These are phyloP conservation scores for Leontopithecus rosalia DNA, from an alignment of 2,797 vertebrate genomes.

Conservation along the genomic window DNA sequence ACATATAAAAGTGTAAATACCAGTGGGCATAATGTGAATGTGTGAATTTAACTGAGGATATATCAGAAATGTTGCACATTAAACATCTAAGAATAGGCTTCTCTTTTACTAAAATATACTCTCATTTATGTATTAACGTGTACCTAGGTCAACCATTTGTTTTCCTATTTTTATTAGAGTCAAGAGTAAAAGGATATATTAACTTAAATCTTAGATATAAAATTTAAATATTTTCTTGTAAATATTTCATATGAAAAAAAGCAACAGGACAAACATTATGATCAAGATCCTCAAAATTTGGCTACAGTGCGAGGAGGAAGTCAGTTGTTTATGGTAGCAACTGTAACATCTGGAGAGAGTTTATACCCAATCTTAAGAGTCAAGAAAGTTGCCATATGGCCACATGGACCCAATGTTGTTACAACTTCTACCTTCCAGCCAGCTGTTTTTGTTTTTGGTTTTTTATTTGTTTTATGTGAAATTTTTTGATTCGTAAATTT, in stretches of 20 bases:
- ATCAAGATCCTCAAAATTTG: background rate
- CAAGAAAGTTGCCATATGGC: background rate
- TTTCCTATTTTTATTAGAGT: background rate
- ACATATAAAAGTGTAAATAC: background rate
- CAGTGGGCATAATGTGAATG: background rate
- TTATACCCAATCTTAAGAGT: background rate
- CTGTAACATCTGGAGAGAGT: background rate
- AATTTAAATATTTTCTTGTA: background rate
- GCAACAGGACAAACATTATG: background rate
- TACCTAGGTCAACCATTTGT: background rate
- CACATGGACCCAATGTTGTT: background rate
- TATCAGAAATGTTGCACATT: background rate
- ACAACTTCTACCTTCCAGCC: background rate
- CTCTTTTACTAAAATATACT: background rate
- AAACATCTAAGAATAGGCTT: background rate
- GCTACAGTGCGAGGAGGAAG: background rate
- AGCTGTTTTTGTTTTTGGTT: background rate
- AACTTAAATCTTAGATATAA: background rate
- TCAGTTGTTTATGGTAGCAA: background rate
- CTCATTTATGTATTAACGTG: background rate
- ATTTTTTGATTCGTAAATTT: slow-evolving; percentile 5
- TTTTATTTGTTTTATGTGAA: background rate
- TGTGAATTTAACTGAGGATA: background rate
- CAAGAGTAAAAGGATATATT: background rate
- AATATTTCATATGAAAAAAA: background rate